Evolutionary conservation across 1,140 invertebrate genomes (phyloP), one percentile per base, ranked within the genome.

Genomic region (Dendrolimus punctatus): DNA sequence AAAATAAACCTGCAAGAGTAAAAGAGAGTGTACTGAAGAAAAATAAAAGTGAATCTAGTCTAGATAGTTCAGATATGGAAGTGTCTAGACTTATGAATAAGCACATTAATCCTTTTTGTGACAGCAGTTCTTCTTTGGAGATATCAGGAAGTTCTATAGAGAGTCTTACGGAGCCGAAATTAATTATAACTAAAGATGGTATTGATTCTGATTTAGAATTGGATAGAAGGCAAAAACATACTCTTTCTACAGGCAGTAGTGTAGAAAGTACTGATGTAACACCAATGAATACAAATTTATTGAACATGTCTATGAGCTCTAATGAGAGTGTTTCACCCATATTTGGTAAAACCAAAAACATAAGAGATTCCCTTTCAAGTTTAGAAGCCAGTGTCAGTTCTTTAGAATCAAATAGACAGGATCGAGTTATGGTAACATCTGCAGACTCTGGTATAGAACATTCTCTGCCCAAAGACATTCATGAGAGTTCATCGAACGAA

Each of bases 41-140:
- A 52, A 88, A 87, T 61, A 85, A 80, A 57, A 88, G 85, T 53
- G 86, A 88, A 60, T 86, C 85, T 9, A 88, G 83, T 65, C 64
- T 87, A 6, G 86, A 88, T 49, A 87, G 86, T 60, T 82, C 86
- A 0, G 87, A 88, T 68, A 53, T 87, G 53, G 87, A 88, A 70
- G 85, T 88, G 0, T 88, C 87, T 42, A 76, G 85, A 55, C 58
- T 87, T 5, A 88, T 88, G 82, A 65, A 70, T 9, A 71, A 80
- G 40, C 76, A 73, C 44, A 51, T 72, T 6, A 77, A 79, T 68
- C 71, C 77, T 36, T 80, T 84, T 55, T 83, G 82, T 51, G 86
- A 87, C 53, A 87, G 85, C 51, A 86, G 74, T 48, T 87, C 85
- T 2, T 87, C 85, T 39, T 64, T 88, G 38, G 85, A 87, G 55